Evolutionary conservation across 1,140 invertebrate genomes (phyloP), one percentile per base, ranked within the genome.

Genomic region (Orius laevigatus): DNA sequence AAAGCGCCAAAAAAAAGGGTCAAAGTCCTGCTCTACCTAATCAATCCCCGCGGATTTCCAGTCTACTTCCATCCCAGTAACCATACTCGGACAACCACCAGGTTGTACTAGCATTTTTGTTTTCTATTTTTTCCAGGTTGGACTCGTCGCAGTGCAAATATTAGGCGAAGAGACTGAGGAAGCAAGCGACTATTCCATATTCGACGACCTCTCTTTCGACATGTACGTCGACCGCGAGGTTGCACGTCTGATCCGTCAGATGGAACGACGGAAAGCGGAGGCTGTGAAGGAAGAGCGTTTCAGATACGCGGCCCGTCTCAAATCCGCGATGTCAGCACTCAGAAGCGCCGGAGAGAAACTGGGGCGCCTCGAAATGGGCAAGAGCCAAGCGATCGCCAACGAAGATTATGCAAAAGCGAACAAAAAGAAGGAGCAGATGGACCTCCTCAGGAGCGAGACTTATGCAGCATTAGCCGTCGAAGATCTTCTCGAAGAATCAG

Each of bases 161-260:
- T 74, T 90, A 6, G 86, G 87, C 1, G 80, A 83, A 55, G 67
- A 73, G 53, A 34, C 15, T 3, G n/a, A 40, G 15, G 34, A 44
- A 1, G 35, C 42, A 35, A 38, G 19, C 10, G 35, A 46, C 14
- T 31, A 78, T 47, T 92, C 88, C 1, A 80, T 86, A 0, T 85
- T 89, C 57, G 90, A 96, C 61, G 90, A 96, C 65, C 67, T 96
- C n/a, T 82, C 89, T 0, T 94, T 94, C 66, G 85, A 90, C 43
- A 96, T 96, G 90, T 96, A 96, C 59, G 88, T 94, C 6, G 90
- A 94, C 63, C 78, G 79, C n/a, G 88, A 92, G 55, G 81, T 93
- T 3, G 86, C 86, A 0, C 78, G 80, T 56, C 75, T 90, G 38
- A 86, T 96, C n/a, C 69, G 84, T 11, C 77, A 76, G 58, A 74